Evolutionary conservation across 2,113 vertebrate species (phyloP).

Genomic region (Mohoua ochrocephala): DNA sequence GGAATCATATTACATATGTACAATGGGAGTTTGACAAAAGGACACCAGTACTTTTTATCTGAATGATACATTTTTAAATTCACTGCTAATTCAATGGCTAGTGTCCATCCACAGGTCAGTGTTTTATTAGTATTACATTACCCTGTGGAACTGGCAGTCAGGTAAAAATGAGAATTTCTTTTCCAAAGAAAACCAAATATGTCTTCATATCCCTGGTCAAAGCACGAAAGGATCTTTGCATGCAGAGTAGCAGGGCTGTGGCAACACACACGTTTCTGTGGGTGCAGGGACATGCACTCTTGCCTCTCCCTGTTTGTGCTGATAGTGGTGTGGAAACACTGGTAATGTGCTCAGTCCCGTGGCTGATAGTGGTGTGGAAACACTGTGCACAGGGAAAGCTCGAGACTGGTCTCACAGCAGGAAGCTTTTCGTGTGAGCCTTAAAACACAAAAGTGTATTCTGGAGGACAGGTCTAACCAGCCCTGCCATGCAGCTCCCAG

Average conservation of each 20-base stretch:
- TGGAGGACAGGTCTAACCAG: neutral
- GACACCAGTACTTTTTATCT: neutral
- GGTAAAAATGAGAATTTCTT: neutral
- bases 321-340: fast-evolving
- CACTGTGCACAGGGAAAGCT: fast-evolving
- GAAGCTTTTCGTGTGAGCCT: neutral
- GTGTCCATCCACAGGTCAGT: neutral
- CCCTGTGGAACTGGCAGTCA: fast-evolving
- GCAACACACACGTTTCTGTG: neutral
- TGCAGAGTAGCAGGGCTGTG: neutral
- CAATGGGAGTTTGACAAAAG: neutral
- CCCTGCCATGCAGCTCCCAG: neutral
- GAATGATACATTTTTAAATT: neutral
- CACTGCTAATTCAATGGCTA: neutral
- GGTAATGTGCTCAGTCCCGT: fast-evolving
- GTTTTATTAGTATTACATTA: neutral
- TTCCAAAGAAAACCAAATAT: neutral
- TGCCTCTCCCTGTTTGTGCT: neutral
- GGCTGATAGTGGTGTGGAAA: neutral
- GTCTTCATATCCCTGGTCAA: neutral
- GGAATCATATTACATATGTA: neutral
- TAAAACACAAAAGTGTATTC: neutral
- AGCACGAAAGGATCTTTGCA: neutral
- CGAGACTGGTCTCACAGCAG: fast-evolving
- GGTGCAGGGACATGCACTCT: neutral